phyloP scores from a whole-genome alignment of 1,140 invertebrate genomes.

The Daktulosphaira vitifoliae region DNA sequence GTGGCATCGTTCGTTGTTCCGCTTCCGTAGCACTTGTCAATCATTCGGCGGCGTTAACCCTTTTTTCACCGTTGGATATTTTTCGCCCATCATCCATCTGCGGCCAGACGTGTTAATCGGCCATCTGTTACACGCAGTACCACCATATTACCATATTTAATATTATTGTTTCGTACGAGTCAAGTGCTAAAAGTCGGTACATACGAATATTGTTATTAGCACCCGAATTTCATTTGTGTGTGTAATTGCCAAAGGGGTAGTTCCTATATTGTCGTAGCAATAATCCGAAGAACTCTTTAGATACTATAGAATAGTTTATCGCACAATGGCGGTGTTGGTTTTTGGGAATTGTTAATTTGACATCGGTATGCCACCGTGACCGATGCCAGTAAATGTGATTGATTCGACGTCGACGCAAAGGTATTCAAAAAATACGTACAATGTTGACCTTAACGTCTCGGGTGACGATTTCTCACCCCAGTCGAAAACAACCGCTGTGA shows the following conservation, averaged over 20 bases:
- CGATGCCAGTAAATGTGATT: constrained; percentile 14
- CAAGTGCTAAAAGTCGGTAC: constrained; percentile 4
- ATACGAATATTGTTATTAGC: too few species aligned
- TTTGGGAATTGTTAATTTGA: constrained; percentile 12
- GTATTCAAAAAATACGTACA: not conserved
- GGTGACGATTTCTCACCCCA: constrained; percentile 2
- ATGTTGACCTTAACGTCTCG: not conserved
- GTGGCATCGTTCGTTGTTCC: not conserved
- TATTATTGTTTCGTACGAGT: constrained; percentile 12
- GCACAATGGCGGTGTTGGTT: not conserved
- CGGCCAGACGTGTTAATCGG: constrained; percentile 23
- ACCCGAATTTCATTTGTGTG: too few species aligned
- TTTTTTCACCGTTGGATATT: constrained; percentile 26
- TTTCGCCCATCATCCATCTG: constrained; percentile 23
- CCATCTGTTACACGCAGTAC: constrained; percentile 10
- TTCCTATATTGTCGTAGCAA: too few species aligned
- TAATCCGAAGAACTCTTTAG: too few species aligned
- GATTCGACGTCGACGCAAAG: not conserved
- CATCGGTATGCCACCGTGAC: constrained; percentile 27
- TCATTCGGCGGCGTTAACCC: constrained; percentile 9
- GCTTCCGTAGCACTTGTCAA: constrained; percentile 20
- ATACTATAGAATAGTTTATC: too few species aligned
- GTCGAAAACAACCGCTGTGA: too few species aligned
- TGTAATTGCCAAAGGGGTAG: not conserved
- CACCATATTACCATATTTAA: constrained; percentile 1